Evolutionary conservation across 2,113 vertebrate genomes (phyloP), one percentile per base, ranked within the genome.

Genomic region (Festucalex cinctus): DNA sequence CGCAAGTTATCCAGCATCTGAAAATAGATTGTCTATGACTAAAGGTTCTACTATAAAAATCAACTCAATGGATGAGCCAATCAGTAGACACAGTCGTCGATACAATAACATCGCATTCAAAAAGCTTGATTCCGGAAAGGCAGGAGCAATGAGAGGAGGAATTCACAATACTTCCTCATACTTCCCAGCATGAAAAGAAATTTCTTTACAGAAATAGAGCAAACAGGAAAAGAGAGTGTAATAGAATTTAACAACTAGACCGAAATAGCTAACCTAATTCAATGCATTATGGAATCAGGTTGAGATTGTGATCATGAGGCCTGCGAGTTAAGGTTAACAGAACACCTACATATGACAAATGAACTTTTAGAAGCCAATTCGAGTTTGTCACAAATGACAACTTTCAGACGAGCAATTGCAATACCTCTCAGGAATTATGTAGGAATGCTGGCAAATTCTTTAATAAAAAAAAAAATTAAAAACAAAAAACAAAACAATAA

Each of bases 121-220:
- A 86, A 49, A 19, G n/a, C 20, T 9, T 9, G 48, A 9, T 78
- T 80, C 77, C 85, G 75, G 72, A 84, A 76, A 81, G 76, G 73
- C 67, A 84, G 74, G 35, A 80, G 28, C 63, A 51, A 76, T 63
- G 70, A 76, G 78, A 85, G 61, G 76, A 32, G 28, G 28, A 32
- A 32, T 32, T 32, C 65, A 80, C 53, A 80, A 76, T 74, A 77
- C 75, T 80, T 77, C 82, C 79, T 78, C 77, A 61, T 88, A 71
- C 67, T 70, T 73, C 51, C 63, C 26, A 35, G n/a, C 60, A 26
- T 60, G 6, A 64, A 44, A 72, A 22, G 63, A 56, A 32, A 75
- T 65, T 66, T 73, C 83, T 72, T 63, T 54, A 69, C 63, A 78
- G 60, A 28, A 49, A 9, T 43, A 24, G 37, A 69, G 37, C 64